Evolutionary conservation across 2,797 vertebrate genomes (phyloP).

Genomic region (Ambastaia sidthimunki): DNA sequence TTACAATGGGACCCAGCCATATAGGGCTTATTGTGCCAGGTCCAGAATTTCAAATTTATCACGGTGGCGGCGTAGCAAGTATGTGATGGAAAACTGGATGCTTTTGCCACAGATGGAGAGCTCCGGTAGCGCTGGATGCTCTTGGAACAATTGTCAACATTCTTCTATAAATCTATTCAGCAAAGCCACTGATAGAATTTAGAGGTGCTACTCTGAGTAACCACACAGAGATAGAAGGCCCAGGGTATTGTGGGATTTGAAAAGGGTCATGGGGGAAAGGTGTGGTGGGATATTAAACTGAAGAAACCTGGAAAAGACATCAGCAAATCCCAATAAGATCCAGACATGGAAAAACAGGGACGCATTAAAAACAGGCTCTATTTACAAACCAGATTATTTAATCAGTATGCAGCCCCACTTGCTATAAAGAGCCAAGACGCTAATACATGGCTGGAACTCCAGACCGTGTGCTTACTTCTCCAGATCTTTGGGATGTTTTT

Average conservation of each 20-base stretch:
- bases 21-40: conserved; percentile 33
- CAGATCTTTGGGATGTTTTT: conserved; percentile 60
- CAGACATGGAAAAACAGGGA: conserved; percentile 59
- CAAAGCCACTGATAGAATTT: conserved; percentile 34
- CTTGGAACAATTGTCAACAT: conserved; percentile 39
- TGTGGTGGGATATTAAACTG: conserved; percentile 52
- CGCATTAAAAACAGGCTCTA: conserved; percentile 59
- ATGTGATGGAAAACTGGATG: conserved; percentile 57
- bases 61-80: conserved; percentile 32
- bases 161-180: conserved; percentile 54
- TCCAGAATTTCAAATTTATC: conserved; percentile 53
- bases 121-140: conserved; percentile 37
- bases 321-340: conserved; percentile 56
- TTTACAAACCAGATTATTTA: conserved; percentile 68
- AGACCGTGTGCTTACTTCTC: conserved; percentile 58
- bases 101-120: conserved; percentile 32
- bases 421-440: conserved; percentile 52
- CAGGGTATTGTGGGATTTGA: conserved; percentile 36
- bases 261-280: conserved; percentile 41
- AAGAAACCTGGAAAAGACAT: conserved; percentile 61
- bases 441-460: conserved; percentile 54
- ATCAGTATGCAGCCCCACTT: conserved; percentile 64
- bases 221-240: conserved; percentile 42
- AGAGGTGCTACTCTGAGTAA: conserved; percentile 28
- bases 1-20: conserved; percentile 43